Evolutionary conservation across 2,888 invertebrate species (phyloP).

Genomic region (Ganaspis brasiliensis): DNA sequence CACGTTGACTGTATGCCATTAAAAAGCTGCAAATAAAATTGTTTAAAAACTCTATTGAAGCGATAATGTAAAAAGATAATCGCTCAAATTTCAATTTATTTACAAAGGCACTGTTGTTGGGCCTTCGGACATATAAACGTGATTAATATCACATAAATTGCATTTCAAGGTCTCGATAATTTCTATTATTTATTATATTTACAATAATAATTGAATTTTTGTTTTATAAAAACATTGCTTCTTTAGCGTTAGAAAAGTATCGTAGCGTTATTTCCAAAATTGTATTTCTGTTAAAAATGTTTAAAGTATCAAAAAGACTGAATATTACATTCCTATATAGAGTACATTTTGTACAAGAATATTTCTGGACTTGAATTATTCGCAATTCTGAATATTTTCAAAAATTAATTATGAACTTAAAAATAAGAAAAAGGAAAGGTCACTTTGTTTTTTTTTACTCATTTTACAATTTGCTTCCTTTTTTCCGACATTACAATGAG

Average conservation of each 20-base stretch:
- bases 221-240: conserved; percentile 30
- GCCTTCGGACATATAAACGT: conserved; percentile 45
- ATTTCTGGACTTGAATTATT: background rate
- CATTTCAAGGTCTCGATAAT: conserved; percentile 24
- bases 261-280: no score
- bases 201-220: background rate
- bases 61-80: background rate
- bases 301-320: no score
- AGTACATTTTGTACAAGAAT: background rate
- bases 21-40: conserved; percentile 38
- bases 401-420: no score
- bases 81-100: conserved; percentile 14
- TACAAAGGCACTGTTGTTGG: conserved; percentile 53
- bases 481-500: no score
- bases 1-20: conserved; percentile 58
- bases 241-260: background rate
- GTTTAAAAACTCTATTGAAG: background rate
- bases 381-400: background rate
- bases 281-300: conserved; percentile 22
- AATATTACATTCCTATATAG: background rate
- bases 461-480: no score
- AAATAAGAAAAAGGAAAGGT: no score
- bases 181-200: conserved; percentile 24
- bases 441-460: no score
- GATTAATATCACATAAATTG: conserved; percentile 26